phyloP scores from a whole-genome alignment of 2,113 vertebrate genomes.

The Glaucomys volans region DNA sequence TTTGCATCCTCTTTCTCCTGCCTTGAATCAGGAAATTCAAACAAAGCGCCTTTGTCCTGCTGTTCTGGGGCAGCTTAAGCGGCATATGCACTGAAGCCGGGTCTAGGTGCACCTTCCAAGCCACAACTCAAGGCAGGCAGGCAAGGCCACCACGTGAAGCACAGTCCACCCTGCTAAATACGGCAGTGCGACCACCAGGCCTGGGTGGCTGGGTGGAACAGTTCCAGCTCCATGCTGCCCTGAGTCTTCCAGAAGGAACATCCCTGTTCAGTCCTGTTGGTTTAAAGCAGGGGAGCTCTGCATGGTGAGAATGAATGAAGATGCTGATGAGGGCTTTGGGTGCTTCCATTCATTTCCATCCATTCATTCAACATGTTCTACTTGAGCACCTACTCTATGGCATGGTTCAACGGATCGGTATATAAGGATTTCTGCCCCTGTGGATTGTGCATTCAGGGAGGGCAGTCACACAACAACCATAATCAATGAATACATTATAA shows the following conservation, averaged over 20 bases:
- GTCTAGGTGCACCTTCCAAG: not conserved
- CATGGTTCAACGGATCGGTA: not conserved
- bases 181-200: not conserved
- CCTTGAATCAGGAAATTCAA: slow-evolving; percentile 61
- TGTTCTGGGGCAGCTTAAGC: not conserved
- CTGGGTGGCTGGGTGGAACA: not conserved
- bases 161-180: not conserved
- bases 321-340: not conserved
- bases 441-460: not conserved
- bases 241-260: not conserved
- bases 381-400: not conserved
- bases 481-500: not conserved
- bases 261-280: not conserved
- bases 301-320: not conserved
- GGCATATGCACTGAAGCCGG: not conserved
- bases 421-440: not conserved
- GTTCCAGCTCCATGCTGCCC: not conserved
- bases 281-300: not conserved
- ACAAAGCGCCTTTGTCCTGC: slow-evolving; percentile 12
- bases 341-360: not conserved
- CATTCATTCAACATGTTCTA: not conserved
- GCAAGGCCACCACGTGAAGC: accelerated
- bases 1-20: slow-evolving; percentile 51
- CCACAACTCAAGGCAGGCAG: not conserved
- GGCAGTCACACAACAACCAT: too few relatives aligned